phyloP scores from a whole-genome alignment of 2,113 vertebrate species.

The Perca fluviatilis region DNA sequence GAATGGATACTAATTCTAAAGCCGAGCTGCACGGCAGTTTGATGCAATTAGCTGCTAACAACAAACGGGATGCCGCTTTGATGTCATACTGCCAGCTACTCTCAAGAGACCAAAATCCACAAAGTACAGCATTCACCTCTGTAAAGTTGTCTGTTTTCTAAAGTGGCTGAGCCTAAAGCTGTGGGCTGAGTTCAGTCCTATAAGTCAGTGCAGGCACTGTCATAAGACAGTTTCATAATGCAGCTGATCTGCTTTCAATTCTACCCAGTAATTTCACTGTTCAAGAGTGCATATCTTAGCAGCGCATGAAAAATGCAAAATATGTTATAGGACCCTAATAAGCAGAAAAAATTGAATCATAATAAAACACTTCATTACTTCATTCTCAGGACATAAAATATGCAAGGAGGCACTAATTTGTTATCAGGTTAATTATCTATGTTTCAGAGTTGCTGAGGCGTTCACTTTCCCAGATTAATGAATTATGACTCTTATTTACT shows the following conservation, averaged over 20 bases:
- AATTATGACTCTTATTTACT: conserved; percentile 80
- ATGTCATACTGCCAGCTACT: conserved; percentile 61
- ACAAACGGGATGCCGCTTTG: conserved; percentile 66
- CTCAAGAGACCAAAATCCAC: conserved; percentile 50
- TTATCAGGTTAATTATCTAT: conserved; percentile 83
- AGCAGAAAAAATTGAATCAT: conserved; percentile 61
- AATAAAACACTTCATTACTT: conserved; percentile 78
- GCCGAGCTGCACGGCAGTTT: conserved; percentile 60
- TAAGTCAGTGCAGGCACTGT: conserved; percentile 20
- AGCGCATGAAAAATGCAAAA: conserved; percentile 64
- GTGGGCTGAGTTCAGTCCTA: conserved; percentile 21
- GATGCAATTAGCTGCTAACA: conserved; percentile 79
- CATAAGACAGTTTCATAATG: conserved; percentile 8
- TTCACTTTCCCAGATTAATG: conserved; percentile 78
- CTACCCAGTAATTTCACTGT: conserved; percentile 31
- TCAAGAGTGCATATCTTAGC: conserved; percentile 46
- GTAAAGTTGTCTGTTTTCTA: conserved; percentile 59
- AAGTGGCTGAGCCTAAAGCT: conserved; percentile 29
- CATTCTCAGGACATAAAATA: conserved; percentile 76
- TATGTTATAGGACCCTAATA: conserved; percentile 66
- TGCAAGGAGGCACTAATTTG: conserved; percentile 76
- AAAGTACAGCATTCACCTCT: conserved; percentile 53
- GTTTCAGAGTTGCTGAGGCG: conserved; percentile 77
- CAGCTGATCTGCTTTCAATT: conserved; percentile 27
- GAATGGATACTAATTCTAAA: conserved; percentile 52